Conservation (phyloP, 2,888 invertebrate genomes). For the Lycophotia porphyrea region DNA sequence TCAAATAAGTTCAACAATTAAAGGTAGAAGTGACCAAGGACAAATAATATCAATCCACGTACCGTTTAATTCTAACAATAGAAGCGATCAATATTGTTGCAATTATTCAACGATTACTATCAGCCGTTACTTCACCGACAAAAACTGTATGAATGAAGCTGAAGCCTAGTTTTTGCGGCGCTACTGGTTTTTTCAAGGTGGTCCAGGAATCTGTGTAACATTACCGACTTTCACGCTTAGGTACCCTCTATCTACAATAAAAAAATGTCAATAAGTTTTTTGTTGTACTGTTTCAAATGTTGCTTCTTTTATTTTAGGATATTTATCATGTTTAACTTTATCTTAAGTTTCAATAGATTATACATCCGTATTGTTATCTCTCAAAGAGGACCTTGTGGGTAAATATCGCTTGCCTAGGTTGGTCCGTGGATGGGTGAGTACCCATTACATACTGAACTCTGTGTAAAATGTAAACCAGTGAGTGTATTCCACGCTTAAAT, state of each 20-base stretch:
- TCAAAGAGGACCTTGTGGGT: too few relatives aligned
- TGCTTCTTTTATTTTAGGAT: not conserved
- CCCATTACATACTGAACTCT: not conserved
- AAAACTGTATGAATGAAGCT: conserved; percentile 49
- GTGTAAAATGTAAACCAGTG: conserved; percentile 12
- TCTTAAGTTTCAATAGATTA: not conserved
- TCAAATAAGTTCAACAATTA: conserved; percentile 2
- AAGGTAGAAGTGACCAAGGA: conserved; percentile 18
- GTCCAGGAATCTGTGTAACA: conserved; percentile 9
- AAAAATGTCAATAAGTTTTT: conserved; percentile 20
- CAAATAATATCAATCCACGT: not conserved
- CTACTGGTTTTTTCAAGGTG: conserved; percentile 36
- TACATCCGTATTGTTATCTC: not conserved
- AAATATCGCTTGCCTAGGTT: too few relatives aligned
- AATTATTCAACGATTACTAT: conserved; percentile 55
- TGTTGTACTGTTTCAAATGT: conserved; percentile 4
- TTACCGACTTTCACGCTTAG: conserved; percentile 20
- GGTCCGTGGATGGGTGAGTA: too few relatives aligned
- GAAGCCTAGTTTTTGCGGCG: conserved; percentile 49
- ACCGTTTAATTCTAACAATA: conserved; percentile 15
- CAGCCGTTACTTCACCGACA: conserved; percentile 42
- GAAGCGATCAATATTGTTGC: conserved; percentile 32
- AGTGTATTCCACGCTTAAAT: conserved; percentile 43
- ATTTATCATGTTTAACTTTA: not conserved
- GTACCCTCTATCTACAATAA: not conserved